These are phyloP conservation scores for Scaptomyza caliginosa DNA, from an alignment of 2,888 invertebrate genomes.

Conservation along the genomic window DNA sequence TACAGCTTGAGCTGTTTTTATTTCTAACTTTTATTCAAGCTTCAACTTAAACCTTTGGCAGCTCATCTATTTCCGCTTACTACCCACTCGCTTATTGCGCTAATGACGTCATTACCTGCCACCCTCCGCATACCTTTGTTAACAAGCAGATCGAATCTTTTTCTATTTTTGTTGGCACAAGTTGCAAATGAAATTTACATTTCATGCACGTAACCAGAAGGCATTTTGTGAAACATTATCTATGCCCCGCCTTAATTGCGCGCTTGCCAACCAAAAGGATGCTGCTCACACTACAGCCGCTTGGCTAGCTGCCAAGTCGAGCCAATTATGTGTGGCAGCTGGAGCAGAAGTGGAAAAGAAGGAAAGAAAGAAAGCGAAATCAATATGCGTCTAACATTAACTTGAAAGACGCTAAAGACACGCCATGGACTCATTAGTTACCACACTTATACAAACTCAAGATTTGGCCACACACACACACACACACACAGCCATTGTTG, in stretches of 20 bases:
- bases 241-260: slow-evolving; percentile 36
- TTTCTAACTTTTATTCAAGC: slow-evolving; percentile 38
- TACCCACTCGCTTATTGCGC: slow-evolving; percentile 23
- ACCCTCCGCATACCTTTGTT: no score
- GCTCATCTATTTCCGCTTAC: slow-evolving; percentile 44
- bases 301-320: slow-evolving; percentile 58
- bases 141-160: slow-evolving; percentile 27
- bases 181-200: slow-evolving; percentile 78
- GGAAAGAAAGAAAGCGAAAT: slow-evolving; percentile 61
- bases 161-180: no score
- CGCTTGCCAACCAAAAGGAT: slow-evolving; percentile 29
- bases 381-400: slow-evolving; percentile 78
- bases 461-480: no score
- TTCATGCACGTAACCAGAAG: slow-evolving; percentile 67
- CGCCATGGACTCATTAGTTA: slow-evolving; percentile 77
- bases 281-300: slow-evolving; percentile 21
- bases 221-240: slow-evolving; percentile 2
- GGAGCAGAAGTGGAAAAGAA: not conserved
- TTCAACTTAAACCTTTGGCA: slow-evolving; percentile 17
- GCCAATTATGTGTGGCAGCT: slow-evolving; percentile 50
- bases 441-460: slow-evolving; percentile 27
- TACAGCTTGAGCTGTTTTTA: not conserved
- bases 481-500: slow-evolving; percentile 46
- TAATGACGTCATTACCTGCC: slow-evolving; percentile 76
- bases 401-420: slow-evolving; percentile 67